Percentiles rank a stretch among this genome's conserved stretches.
These are phyloP conservation scores for Carapus acus DNA, from an alignment of 2,797 vertebrate species.

Conservation along the genomic window DNA sequence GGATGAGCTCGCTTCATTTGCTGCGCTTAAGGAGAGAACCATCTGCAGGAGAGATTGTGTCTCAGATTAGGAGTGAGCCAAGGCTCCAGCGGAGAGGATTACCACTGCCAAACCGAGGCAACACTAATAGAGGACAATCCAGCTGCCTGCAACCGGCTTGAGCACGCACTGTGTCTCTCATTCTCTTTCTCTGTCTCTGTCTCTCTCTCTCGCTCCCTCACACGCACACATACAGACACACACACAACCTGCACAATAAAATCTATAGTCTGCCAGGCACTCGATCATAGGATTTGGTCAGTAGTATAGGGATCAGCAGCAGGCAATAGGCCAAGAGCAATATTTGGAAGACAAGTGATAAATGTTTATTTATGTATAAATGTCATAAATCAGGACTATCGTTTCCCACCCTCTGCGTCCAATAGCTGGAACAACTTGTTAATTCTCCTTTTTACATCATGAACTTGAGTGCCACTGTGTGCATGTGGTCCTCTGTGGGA, in stretches of 20 bases:
- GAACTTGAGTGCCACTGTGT: not conserved
- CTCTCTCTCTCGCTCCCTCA: no score
- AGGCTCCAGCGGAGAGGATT: constrained; percentile 74
- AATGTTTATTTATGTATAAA: constrained; percentile 28
- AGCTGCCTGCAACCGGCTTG: constrained; percentile 54
- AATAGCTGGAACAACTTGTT: constrained; percentile 19
- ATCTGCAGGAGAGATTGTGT: constrained; percentile 81
- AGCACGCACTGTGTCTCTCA: no score
- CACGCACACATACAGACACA: constrained; percentile 17
- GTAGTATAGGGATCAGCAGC: constrained; percentile 9
- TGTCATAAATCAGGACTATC: constrained; percentile 34
- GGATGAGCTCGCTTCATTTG: constrained; percentile 76
- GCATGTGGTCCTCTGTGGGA: not conserved
- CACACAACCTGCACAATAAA: constrained; percentile 2
- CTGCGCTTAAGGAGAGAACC: constrained; percentile 81
- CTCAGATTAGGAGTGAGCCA: constrained; percentile 75
- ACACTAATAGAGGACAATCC: constrained; percentile 66
- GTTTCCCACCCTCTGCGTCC: constrained; percentile 17
- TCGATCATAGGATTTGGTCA: constrained; percentile 12
- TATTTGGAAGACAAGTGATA: constrained; percentile 37
- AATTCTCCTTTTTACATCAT: constrained; percentile 27
- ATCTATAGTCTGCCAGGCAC: not conserved
- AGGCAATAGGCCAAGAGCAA: constrained; percentile 29
- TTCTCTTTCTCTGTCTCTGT: no score
- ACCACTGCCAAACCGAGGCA: constrained; percentile 58